Evolutionary conservation across 2,797 vertebrate species (phyloP).

Genomic region (Microhierax caerulescens): DNA sequence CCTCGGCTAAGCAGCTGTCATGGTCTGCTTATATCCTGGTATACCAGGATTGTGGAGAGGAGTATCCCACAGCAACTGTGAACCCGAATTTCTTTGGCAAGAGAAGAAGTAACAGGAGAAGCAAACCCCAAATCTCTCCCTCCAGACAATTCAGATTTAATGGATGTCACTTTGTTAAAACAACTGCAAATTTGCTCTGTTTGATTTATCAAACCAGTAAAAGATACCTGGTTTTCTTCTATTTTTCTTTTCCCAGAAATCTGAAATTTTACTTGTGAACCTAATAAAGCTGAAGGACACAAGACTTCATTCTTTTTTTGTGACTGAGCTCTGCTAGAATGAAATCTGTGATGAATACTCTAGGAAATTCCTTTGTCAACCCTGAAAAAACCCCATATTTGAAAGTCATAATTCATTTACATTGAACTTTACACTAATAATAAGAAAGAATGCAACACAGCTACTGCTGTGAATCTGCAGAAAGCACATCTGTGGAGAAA

Average conservation of each 20-base stretch:
- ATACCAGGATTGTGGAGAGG: neutral
- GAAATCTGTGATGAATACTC: neutral
- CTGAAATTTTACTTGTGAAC: neutral
- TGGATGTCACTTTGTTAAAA: neutral
- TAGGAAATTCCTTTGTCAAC: neutral
- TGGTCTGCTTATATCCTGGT: neutral
- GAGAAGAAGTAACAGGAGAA: neutral
- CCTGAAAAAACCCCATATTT: neutral
- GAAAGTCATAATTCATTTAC: neutral
- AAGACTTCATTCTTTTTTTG: no score
- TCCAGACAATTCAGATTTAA: neutral
- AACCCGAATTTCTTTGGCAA: neutral
- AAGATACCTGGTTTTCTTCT: neutral
- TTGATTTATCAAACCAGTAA: neutral
- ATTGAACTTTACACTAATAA: neutral
- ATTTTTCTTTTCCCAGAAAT: neutral
- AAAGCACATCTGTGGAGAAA: neutral
- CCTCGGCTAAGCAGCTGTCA: neutral
- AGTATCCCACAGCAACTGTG: neutral
- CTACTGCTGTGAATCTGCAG: neutral
- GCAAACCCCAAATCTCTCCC: neutral
- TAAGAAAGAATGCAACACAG: neutral
- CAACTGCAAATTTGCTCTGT: neutral
- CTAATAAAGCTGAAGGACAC: neutral
- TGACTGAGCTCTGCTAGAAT: neutral